Conservation (phyloP, 1,140 invertebrate genomes). For the Trichomalopsis sarcophagae region DNA sequence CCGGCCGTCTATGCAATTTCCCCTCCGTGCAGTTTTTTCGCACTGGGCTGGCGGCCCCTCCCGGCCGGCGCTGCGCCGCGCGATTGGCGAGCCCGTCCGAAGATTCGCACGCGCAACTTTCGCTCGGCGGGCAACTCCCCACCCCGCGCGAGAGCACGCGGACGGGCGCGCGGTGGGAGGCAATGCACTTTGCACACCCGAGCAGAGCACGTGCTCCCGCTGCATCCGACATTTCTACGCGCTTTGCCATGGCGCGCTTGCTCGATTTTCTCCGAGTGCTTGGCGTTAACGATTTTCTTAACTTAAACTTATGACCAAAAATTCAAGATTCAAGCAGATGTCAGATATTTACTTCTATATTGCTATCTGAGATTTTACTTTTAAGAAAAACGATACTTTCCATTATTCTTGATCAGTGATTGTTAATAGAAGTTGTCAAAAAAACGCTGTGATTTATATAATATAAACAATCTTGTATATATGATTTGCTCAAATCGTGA, state of each 20-base stretch:
- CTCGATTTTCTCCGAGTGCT: too few relatives aligned
- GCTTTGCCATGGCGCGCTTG: conserved; percentile 43
- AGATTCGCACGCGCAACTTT: conserved; percentile 49
- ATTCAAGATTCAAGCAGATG: too few relatives aligned
- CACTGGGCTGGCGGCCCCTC: background rate
- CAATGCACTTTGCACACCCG: conserved; percentile 67
- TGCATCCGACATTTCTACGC: conserved; percentile 70
- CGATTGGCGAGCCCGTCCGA: conserved; percentile 37
- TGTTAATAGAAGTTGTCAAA: too few relatives aligned
- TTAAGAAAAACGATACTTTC: too few relatives aligned
- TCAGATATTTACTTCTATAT: too few relatives aligned
- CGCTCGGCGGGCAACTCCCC: conserved; percentile 41
- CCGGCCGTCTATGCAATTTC: conserved; percentile 6
- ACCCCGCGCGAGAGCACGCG: background rate
- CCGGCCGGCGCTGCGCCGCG: background rate
- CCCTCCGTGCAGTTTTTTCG: conserved; percentile 33
- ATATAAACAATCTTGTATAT: too few relatives aligned
- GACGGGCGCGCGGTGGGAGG: conserved; percentile 56
- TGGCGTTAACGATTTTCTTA: too few relatives aligned
- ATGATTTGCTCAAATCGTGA: too few relatives aligned
- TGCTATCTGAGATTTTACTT: too few relatives aligned
- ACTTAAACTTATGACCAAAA: too few relatives aligned
- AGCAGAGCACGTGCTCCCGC: conserved; percentile 9
- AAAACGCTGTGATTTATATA: too few relatives aligned
- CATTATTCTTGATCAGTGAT: too few relatives aligned